Base-by-base conservation (phyloP, 1,140 invertebrate species). In the Caenorhabditis tropicalis region DNA sequence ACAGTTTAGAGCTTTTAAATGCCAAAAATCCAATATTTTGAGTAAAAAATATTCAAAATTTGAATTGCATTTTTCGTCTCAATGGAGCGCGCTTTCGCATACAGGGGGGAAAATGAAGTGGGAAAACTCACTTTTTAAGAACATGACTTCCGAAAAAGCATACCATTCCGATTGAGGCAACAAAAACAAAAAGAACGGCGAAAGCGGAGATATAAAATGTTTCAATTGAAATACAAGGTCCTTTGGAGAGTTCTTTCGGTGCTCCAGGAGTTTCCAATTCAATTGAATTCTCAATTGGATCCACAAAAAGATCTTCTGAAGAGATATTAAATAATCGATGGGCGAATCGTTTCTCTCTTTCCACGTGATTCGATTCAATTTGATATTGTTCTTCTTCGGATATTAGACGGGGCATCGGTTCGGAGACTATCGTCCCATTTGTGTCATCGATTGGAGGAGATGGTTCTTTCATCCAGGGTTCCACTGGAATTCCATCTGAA, bases 131-230 rank as follows among this genome's bases (percentile, higher is more conserved):
- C 65, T 74, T 74, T 43, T 74, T 74, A 0, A 74, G n/a, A 0
- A 74, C 36, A 74, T 74, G 65, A 74, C 65, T 74, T 43, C 65
- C 65, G n/a, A 46, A 43, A 24, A 74, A 74, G n/a, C 65, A 74
- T 3, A 74, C 65, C 65, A 74, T 74, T 15, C 65, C 65, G 33
- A 74, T 74, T 2, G 65, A 74, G 24, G n/a, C 36, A 2, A 74
- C 65, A 24, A 74, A 74, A 24, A 74, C 65, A 24, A 74, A 74
- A 43, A 74, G 65, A 3, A 74, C 65, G 12, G 65, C 65, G 43
- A 39, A 24, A n/a, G 65, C 65, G 7, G 65, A 46, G n/a, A 74
- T 74, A 43, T 74, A 74, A 10, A 74, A 39, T 24, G 65, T 74
- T 24, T 74, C 65, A 2, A 74, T 15, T 24, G 65, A 74, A 19